These are phyloP conservation scores for Fregata magnificens DNA, from an alignment of 2,113 vertebrate species.

Conservation along the genomic window DNA sequence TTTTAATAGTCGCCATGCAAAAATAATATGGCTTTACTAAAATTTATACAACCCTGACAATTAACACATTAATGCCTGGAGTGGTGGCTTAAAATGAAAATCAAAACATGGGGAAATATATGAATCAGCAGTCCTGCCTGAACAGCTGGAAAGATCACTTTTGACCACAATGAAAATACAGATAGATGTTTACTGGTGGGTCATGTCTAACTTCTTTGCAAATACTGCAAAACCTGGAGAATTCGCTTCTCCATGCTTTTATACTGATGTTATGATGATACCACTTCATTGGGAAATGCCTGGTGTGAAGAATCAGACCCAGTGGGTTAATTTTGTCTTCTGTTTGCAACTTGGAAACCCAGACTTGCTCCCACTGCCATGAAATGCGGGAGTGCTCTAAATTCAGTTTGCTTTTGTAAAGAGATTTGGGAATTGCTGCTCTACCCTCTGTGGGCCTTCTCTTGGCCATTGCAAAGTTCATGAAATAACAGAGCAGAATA, in stretches of 20 bases:
- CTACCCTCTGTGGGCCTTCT: background rate
- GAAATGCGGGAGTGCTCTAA: background rate
- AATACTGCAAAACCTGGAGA: slow-evolving; percentile 46
- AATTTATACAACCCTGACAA: slow-evolving; percentile 75
- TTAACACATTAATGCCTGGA: slow-evolving; percentile 74
- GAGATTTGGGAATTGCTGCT: background rate
- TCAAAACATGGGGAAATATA: background rate
- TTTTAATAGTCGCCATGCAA: slow-evolving; percentile 81
- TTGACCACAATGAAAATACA: slow-evolving; percentile 34
- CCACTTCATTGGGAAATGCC: background rate
- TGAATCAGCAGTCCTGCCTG: slow-evolving; percentile 24
- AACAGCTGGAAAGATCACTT: slow-evolving; percentile 11
- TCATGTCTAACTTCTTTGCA: slow-evolving; percentile 21
- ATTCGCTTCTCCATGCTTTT: slow-evolving; percentile 26
- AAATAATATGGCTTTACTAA: slow-evolving; percentile 79
- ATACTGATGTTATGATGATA: background rate
- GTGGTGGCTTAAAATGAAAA: slow-evolving; percentile 30
- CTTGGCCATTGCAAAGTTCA: slow-evolving; percentile 25
- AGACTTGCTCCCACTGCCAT: background rate
- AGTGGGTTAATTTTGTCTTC: background rate
- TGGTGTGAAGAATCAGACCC: background rate
- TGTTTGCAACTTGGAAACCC: background rate
- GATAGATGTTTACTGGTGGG: slow-evolving; percentile 39
- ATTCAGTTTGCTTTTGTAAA: background rate
- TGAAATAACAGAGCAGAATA: slow-evolving; percentile 66